These are phyloP conservation scores for Tribolium madens DNA, from an alignment of 1,140 invertebrate species.

Conservation along the genomic window DNA sequence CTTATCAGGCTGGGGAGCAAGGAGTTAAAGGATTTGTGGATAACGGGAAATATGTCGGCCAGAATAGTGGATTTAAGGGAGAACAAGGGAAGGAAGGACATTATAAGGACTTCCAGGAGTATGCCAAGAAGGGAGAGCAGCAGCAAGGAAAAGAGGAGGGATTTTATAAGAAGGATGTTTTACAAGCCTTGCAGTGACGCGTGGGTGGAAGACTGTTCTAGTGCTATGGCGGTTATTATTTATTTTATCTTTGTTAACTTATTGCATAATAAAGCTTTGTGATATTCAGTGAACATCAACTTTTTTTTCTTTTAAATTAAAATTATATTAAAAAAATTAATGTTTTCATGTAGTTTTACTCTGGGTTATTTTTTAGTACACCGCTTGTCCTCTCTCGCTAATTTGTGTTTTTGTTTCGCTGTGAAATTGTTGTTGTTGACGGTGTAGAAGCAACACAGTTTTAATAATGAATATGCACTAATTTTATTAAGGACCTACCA, in stretches of 20 bases:
- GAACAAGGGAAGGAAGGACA: slow-evolving; percentile 45
- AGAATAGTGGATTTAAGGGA: slow-evolving; percentile 43
- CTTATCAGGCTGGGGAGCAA: slow-evolving; percentile 48
- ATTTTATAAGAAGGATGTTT: slow-evolving; percentile 12
- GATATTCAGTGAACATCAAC: too few species aligned
- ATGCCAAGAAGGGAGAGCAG: slow-evolving; percentile 46
- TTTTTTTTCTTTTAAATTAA: too few species aligned
- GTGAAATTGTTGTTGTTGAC: neutral
- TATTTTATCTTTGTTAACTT: slow-evolving; percentile 34
- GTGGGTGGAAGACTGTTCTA: neutral
- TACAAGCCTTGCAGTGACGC: neutral
- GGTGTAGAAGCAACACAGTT: neutral
- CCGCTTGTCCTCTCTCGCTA: too few species aligned
- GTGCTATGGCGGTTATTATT: neutral
- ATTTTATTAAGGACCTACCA: neutral
- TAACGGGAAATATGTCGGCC: slow-evolving; percentile 50
- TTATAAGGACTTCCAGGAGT: slow-evolving; percentile 49
- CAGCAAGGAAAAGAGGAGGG: slow-evolving; percentile 40
- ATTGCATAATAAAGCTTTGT: slow-evolving; percentile 29
- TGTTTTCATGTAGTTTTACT: neutral
- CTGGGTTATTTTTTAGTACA: too few species aligned
- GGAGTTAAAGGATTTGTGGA: slow-evolving; percentile 47
- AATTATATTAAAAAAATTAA: too few species aligned
- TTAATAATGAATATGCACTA: neutral
- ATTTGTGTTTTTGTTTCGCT: too few species aligned